Conservation (phyloP, 2,113 vertebrate species). For the Morone chrysops region DNA sequence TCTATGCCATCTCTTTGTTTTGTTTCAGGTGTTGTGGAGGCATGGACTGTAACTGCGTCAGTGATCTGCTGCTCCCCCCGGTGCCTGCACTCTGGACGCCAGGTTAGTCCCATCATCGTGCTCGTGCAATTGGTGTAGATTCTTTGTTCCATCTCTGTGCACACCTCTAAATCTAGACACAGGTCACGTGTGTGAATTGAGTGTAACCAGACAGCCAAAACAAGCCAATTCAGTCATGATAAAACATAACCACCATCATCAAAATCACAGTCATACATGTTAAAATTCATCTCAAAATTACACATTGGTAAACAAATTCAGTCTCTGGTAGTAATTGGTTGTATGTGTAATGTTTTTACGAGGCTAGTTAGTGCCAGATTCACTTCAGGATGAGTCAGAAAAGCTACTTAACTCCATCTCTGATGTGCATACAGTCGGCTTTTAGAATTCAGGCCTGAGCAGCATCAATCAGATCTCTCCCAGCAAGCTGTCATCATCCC, state of each 20-base stretch:
- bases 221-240: constrained; percentile 20
- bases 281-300: constrained; percentile 20
- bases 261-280: constrained; percentile 18
- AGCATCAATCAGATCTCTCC: constrained; percentile 75
- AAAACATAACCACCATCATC: constrained; percentile 16
- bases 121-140: background rate
- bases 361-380: constrained; percentile 59
- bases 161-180: constrained; percentile 12
- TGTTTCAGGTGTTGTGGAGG: constrained; percentile 80
- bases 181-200: background rate
- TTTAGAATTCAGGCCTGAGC: constrained; percentile 64
- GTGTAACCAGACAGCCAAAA: constrained; percentile 14
- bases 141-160: constrained; percentile 9
- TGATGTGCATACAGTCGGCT: constrained; percentile 59
- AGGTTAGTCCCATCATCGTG: constrained; percentile 81
- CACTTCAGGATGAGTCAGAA: constrained; percentile 57
- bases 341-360: constrained; percentile 58
- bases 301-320: constrained; percentile 43
- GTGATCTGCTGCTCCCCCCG: constrained; percentile 92
- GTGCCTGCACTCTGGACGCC: constrained; percentile 95
- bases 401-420: constrained; percentile 55
- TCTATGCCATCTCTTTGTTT: constrained; percentile 10
- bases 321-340: constrained; percentile 62
- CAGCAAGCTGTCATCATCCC: constrained; percentile 76
- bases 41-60: constrained; percentile 96